Evolutionary conservation across 2,113 vertebrate species (phyloP).

Genomic region (Channa argus): DNA sequence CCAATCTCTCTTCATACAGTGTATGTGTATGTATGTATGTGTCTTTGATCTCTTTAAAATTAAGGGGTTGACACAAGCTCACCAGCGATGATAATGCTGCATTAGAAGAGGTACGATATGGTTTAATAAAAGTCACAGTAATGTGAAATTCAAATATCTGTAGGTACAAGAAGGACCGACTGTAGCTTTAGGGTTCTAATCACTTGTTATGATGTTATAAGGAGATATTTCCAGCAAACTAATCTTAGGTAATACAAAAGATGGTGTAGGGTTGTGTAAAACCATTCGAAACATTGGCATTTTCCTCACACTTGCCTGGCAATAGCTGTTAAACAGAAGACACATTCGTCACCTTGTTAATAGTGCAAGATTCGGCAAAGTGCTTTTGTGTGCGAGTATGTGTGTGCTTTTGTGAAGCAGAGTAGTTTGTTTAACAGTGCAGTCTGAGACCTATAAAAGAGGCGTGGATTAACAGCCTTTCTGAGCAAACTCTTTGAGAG

Average conservation of each 20-base stretch:
- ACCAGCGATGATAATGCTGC: conserved; percentile 1
- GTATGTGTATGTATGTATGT: not conserved
- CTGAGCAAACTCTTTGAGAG: conserved; percentile 26
- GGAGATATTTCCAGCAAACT: not conserved
- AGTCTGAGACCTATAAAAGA: conserved; percentile 51
- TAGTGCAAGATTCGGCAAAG: conserved; percentile 48
- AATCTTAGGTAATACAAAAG: not conserved
- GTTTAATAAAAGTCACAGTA: conserved; percentile 16
- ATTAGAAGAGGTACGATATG: conserved; percentile 10
- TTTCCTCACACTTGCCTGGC: conserved; percentile 64
- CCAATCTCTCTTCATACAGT: conserved; percentile 28
- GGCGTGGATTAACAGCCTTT: conserved; percentile 39
- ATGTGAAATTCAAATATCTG: not conserved
- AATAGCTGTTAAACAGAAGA: conserved; percentile 56
- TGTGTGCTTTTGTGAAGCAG: conserved; percentile 12
- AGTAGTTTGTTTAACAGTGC: conserved; percentile 57
- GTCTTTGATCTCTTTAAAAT: conserved; percentile 32
- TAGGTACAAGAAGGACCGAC: not conserved
- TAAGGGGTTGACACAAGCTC: conserved; percentile 25
- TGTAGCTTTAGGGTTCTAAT: not conserved
- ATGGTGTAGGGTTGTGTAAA: conserved; percentile 30
- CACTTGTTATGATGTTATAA: not conserved
- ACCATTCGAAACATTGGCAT: conserved; percentile 31
- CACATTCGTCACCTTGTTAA: conserved; percentile 77
- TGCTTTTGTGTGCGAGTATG: conserved; percentile 21